Evolutionary conservation across 2,888 invertebrate species (phyloP).

Genomic region (Synanthedon formicaeformis): DNA sequence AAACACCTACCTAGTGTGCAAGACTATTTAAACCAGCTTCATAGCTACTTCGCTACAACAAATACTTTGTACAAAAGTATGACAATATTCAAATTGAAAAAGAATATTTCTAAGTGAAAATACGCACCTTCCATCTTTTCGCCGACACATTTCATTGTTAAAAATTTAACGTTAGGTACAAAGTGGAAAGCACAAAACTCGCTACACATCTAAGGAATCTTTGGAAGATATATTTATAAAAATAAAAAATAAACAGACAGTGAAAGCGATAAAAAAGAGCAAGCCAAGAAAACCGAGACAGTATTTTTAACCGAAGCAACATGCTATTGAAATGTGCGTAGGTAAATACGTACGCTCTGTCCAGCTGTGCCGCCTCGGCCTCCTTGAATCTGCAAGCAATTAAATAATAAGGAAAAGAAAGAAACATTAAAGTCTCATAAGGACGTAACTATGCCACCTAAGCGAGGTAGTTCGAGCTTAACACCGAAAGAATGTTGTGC

Average conservation of each 20-base stretch:
- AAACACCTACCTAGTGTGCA: too few relatives aligned
- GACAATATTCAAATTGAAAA: too few relatives aligned
- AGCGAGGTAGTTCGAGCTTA: slow-evolving; percentile 39
- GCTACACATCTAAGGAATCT: neutral
- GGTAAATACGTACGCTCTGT: slow-evolving; percentile 82
- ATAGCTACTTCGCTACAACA: too few relatives aligned
- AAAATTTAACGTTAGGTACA: neutral
- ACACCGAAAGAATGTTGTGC: slow-evolving; percentile 41
- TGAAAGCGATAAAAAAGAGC: slow-evolving; percentile 24
- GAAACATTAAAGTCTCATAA: slow-evolving; percentile 45
- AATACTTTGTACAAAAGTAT: too few relatives aligned
- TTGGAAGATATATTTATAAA: neutral
- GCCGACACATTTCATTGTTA: neutral
- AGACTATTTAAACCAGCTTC: too few relatives aligned
- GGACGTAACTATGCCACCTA: slow-evolving; percentile 40
- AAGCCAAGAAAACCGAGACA: slow-evolving; percentile 42
- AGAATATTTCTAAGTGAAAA: neutral
- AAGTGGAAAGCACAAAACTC: neutral
- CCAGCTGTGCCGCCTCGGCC: slow-evolving; percentile 82
- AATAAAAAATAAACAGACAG: slow-evolving; percentile 3
- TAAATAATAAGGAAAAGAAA: slow-evolving; percentile 67
- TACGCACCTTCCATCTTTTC: slow-evolving; percentile 1
- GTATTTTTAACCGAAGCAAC: slow-evolving; percentile 26
- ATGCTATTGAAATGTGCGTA: slow-evolving; percentile 41
- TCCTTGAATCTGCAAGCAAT: slow-evolving; percentile 88